Evolutionary conservation across 2,888 invertebrate genomes (phyloP).

Genomic region (Acanthacorydalis orientalis): DNA sequence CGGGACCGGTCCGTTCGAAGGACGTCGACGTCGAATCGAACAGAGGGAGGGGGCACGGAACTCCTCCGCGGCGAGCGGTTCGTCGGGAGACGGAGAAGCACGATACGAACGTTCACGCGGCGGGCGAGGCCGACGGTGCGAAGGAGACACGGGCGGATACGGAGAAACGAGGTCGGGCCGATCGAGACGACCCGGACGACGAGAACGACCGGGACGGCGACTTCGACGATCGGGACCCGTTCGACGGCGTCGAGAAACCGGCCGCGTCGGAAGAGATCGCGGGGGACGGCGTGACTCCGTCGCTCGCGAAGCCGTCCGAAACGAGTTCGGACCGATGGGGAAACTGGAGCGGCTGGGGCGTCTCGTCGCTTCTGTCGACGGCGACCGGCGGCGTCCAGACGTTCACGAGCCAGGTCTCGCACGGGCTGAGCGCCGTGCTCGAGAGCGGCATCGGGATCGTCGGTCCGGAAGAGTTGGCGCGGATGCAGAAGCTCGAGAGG

Average conservation of each 20-base stretch:
- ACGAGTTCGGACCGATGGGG: slow-evolving; percentile 20
- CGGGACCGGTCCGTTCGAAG: no score
- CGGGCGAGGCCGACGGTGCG: no score
- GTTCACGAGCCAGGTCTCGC: slow-evolving; percentile 66
- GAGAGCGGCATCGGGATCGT: slow-evolving; percentile 74
- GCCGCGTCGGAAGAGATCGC: slow-evolving; percentile 16
- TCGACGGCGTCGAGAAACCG: slow-evolving; percentile 18
- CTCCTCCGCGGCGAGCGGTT: no score
- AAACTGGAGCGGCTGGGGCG: slow-evolving; percentile 62
- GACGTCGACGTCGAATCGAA: no score
- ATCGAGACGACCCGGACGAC: no score
- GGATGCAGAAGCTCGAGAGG: slow-evolving; percentile 21
- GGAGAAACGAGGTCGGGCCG: no score
- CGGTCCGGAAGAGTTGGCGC: slow-evolving; percentile 61
- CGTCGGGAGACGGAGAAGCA: no score
- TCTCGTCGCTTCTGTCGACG: slow-evolving; percentile 53
- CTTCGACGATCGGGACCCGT: slow-evolving; percentile 26
- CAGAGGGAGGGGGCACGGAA: no score
- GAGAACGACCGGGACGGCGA: slow-evolving; percentile 10
- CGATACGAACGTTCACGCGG: no score
- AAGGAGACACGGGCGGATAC: no score
- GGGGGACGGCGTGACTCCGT: slow-evolving; percentile 19
- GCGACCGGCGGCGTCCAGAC: slow-evolving; percentile 61
- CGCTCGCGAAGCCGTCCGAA: slow-evolving; percentile 20
- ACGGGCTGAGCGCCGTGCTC: slow-evolving; percentile 59